Evolutionary conservation across 2,888 invertebrate genomes (phyloP).

Genomic region (Chorisops tibialis): DNA sequence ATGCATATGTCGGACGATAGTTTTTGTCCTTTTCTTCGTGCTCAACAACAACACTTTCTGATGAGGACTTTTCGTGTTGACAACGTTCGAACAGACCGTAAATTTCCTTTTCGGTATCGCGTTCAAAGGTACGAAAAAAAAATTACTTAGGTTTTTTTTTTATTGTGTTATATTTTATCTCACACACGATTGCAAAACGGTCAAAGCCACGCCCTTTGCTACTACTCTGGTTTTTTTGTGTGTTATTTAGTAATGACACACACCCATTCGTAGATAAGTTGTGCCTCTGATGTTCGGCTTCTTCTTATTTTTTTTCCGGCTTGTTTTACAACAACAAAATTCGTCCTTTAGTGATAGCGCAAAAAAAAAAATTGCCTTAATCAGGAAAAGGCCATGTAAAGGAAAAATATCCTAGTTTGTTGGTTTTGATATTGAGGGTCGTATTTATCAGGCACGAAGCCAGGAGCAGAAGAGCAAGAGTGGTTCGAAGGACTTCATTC

Average conservation of each 20-base stretch:
- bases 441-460: no score
- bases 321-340: no score
- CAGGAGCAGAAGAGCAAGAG: no score
- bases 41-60: no score
- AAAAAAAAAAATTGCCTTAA: no score
- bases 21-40: slow-evolving; percentile 32
- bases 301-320: background rate
- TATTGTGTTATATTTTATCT: background rate
- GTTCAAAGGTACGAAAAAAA: background rate
- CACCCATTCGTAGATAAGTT: slow-evolving; percentile 16
- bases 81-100: slow-evolving; percentile 40
- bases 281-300: background rate
- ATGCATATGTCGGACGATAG: slow-evolving; percentile 13
- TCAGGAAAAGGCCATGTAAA: no score
- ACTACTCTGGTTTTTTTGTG: slow-evolving; percentile 1
- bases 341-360: no score
- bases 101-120: slow-evolving; percentile 37
- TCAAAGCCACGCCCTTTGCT: slow-evolving; percentile 48
- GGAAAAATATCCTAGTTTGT: no score
- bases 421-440: no score
- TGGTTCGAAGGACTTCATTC: no score
- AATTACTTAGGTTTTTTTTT: background rate
- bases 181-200: slow-evolving; percentile 34
- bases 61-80: slow-evolving; percentile 40
- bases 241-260: slow-evolving; percentile 1